Percentiles rank a stretch among this genome's conserved stretches.
phyloP scores from a whole-genome alignment of 2,797 vertebrate genomes.

The Trematomus bernacchii region DNA sequence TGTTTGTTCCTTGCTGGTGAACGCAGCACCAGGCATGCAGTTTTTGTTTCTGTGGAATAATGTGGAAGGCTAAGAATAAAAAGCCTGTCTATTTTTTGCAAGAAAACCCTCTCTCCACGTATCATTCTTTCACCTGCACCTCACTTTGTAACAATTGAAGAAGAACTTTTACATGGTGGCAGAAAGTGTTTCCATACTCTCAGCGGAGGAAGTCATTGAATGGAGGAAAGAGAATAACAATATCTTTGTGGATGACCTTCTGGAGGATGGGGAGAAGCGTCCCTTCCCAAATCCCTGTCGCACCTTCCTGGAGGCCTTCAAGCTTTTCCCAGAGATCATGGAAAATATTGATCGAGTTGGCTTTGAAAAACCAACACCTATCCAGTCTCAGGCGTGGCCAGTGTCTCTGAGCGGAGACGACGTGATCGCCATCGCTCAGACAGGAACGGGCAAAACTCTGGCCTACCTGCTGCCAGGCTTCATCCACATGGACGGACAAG shows the following conservation, averaged over 20 bases:
- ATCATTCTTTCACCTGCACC: no score
- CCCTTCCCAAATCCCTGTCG: constrained; percentile 90
- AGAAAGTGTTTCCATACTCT: no score
- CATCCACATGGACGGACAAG: constrained; percentile 95
- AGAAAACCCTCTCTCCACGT: no score
- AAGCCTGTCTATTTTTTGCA: no score
- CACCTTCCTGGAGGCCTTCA: constrained; percentile 92
- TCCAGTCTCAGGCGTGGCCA: constrained; percentile 98
- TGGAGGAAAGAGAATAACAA: constrained; percentile 95
- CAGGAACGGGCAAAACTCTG: constrained; percentile 96
- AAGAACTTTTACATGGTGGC: no score
- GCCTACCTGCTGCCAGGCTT: constrained; percentile 96
- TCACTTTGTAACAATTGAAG: no score
- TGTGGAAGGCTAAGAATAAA: no score
- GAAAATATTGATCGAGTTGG: constrained; percentile 90
- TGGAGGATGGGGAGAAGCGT: constrained; percentile 88
- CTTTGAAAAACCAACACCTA: constrained; percentile 93
- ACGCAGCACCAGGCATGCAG: no score
- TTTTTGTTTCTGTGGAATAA: no score
- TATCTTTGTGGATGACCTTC: constrained; percentile 93
- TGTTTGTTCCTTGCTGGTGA: no score
- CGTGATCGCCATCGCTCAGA: constrained; percentile 96
- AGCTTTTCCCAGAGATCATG: constrained; percentile 91
- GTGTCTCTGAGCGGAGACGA: constrained; percentile 93
- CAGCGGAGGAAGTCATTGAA: no score